A percentile compares a stretch with the other conserved stretches of the same genome.
phyloP scores from a whole-genome alignment of 2,888 invertebrate genomes.

The Gymnocheta viridis region DNA sequence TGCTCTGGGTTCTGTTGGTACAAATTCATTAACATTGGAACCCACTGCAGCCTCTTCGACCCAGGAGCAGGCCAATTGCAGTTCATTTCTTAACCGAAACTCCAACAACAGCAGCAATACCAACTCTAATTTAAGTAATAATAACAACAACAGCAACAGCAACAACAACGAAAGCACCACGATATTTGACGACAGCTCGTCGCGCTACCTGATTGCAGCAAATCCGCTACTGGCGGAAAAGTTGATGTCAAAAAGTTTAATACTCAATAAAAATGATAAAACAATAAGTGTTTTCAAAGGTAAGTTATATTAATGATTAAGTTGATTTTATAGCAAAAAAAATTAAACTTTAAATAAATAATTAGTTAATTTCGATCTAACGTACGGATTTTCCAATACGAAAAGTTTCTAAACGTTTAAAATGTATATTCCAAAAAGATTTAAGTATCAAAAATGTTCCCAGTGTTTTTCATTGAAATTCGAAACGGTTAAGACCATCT shows the following conservation, averaged over 20 bases:
- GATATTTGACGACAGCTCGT: conserved; percentile 80
- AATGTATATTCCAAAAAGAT: no score
- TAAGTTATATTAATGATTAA: conserved; percentile 45
- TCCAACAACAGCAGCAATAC: conserved; percentile 54
- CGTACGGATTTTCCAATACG: no score
- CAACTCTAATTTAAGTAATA: conserved; percentile 49
- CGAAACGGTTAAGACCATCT: no score
- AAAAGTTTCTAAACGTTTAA: no score
- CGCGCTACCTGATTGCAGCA: conserved; percentile 90
- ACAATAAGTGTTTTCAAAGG: conserved; percentile 68
- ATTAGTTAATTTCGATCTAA: no score
- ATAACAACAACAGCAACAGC: conserved; percentile 24
- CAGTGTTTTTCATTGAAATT: no score
- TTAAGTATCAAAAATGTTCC: no score
- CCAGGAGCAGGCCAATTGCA: conserved; percentile 64
- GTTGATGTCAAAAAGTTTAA: conserved; percentile 84
- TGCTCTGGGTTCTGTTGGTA: conserved; percentile 76
- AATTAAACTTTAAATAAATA: no score
- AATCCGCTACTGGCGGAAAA: conserved; percentile 94
- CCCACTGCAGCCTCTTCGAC: conserved; percentile 70
- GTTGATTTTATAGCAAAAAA: no score
- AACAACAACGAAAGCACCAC: conserved; percentile 59
- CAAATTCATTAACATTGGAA: conserved; percentile 72
- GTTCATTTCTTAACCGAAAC: conserved; percentile 52
- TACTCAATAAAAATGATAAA: conserved; percentile 67